Conservation (phyloP, 2,113 vertebrate species). For the Tachuris rubrigastra region DNA sequence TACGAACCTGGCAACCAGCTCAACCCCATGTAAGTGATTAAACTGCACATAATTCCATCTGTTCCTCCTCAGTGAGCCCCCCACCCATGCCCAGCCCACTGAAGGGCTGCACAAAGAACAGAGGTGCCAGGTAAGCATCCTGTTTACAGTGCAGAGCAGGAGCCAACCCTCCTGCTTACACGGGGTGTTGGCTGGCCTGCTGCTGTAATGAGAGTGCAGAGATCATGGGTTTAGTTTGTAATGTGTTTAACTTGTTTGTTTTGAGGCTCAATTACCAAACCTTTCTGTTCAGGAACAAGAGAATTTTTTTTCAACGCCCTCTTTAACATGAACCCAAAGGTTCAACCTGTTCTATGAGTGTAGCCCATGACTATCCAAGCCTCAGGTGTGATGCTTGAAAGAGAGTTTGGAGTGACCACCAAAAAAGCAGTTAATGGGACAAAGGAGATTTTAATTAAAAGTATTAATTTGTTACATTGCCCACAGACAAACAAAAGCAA, state of each 20-base stretch:
- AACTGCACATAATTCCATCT: background rate
- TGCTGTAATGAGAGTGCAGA: background rate
- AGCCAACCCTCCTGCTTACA: background rate
- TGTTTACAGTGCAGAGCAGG: background rate
- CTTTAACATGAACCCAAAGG: background rate
- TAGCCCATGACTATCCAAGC: background rate
- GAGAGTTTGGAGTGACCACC: background rate
- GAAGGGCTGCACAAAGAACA: background rate
- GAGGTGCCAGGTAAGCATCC: background rate
- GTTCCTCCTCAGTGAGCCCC: background rate
- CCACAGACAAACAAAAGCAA: background rate
- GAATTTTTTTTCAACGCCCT: background rate
- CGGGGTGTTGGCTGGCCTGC: background rate
- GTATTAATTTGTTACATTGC: background rate
- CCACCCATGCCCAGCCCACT: fast-evolving
- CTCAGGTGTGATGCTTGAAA: background rate
- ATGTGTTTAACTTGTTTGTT: constrained; percentile 38
- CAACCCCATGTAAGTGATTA: background rate
- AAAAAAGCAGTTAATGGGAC: background rate
- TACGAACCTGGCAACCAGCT: background rate
- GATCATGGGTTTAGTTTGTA: background rate
- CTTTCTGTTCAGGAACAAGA: background rate
- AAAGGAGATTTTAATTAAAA: background rate
- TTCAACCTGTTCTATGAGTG: fast-evolving
- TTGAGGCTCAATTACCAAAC: constrained; percentile 10